Base-by-base conservation (phyloP, 2,888 invertebrate genomes). In the Ferrisia virgata region DNA sequence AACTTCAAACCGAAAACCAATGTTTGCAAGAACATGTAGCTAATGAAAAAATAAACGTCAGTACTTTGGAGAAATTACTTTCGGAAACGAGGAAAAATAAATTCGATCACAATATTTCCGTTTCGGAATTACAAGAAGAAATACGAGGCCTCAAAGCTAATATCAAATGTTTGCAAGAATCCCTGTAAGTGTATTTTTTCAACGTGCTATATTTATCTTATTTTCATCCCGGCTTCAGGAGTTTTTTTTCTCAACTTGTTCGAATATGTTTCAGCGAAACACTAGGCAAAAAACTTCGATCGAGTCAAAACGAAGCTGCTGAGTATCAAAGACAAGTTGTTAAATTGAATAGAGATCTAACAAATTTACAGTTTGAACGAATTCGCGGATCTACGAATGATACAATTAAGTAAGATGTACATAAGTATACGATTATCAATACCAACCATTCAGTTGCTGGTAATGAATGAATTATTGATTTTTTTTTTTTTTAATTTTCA, bases 131-230 rank as follows among this genome's bases (percentile, higher is more conserved):
- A 36, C 76, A 79, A 53, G 84, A 84, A n/a, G 79, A 79, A 58
- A 79, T 84, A 43, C 58, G 58, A 15, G 84, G 84, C 5, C 58
- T 84, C 3, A 78, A 58, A 36, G 84, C 84, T 2, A 84, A 36
- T 25, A 84, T 84, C 13, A 84, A 84, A 58, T 84, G 84, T 79
- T 53, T 84, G 9, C 78, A 84, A 36, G 84, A 84, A 79, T 40
- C 84, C 2, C 36, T 84, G 84, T 84, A 58, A 84, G 84, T 40
- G 11, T 83, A 0, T 13, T 28, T 31, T 43, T 28, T 64, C 18
- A 25, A 39, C n/a, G 36, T 53, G 22, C 2, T 22, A 53, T 36
- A 36, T 43, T 28, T 15, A 28, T 3, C 28, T 1, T 25, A 43
- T 43, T 9, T 13, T 15, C 13, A 9, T 5, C 36, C 4, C 31